Evolutionary conservation across 2,888 invertebrate species (phyloP).

Genomic region (Mayetiola destructor): DNA sequence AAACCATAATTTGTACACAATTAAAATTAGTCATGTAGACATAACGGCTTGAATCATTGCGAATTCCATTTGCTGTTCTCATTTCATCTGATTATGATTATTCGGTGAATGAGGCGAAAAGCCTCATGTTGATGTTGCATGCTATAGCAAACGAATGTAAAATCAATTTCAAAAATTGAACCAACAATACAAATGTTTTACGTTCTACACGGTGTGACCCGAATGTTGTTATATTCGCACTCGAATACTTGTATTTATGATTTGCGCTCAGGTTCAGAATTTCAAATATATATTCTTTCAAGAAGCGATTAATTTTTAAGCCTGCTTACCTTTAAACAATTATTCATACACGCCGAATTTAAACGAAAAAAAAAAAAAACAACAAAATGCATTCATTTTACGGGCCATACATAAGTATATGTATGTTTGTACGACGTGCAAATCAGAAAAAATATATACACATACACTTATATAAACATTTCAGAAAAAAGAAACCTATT

Average conservation of each 20-base stretch:
- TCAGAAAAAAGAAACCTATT: not conserved
- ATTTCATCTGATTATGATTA: no score
- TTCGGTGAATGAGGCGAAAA: no score
- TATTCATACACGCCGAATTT: slow-evolving; percentile 6
- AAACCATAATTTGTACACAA: slow-evolving; percentile 9
- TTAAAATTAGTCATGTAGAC: slow-evolving; percentile 8
- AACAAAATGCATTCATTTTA: not conserved
- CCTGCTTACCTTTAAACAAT: slow-evolving; percentile 6
- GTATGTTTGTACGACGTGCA: not conserved
- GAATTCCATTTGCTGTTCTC: not conserved
- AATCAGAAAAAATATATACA: not conserved
- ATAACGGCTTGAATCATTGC: not conserved
- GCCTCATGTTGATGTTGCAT: no score
- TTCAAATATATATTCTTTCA: no score
- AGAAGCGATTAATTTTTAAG: slow-evolving; percentile 11
- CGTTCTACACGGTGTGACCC: no score
- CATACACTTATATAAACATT: not conserved
- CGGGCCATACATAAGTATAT: not conserved
- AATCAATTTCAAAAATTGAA: no score
- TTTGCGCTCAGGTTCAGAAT: no score
- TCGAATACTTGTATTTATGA: no score
- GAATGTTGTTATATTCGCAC: no score
- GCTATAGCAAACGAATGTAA: no score
- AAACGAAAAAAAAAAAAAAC: not conserved
- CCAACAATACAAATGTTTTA: no score